Evolutionary conservation across 1,140 invertebrate genomes (phyloP), one percentile per base, ranked within the genome.

Genomic region (Listronotus oregonensis): DNA sequence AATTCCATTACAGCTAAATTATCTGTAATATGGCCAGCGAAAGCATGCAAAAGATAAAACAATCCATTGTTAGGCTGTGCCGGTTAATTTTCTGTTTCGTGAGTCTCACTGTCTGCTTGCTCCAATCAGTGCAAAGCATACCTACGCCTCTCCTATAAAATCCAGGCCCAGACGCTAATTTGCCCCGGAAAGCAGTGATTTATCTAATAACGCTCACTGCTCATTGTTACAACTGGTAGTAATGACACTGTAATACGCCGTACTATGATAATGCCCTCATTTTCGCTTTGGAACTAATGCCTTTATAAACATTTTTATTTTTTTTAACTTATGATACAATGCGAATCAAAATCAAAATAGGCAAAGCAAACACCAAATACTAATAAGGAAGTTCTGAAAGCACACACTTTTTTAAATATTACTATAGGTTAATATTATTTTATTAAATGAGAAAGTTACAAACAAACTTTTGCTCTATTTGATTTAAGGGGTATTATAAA

Each of bases 171-270:
- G 64, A 71, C 65, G 66, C 56, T 74, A 74, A 74, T 74, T 74
- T 56, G 60, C 55, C 65, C 71, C 73, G 73, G 72, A 75, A 75
- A 69, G 66, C 73, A 71, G 71, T 75, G 73, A 75, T 75, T 75
- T 74, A 74, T 71, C 66, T 71, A 72, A 74, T 72, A 71, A 72
- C 56, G 68, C 49, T 69, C 64, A 61, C 52, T 59, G 67, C 63
- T 69, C 67, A 71, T 73, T 75, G 71, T 73, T 71, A 66, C 71
- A 74, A 73, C 68, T 73, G 70, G 69, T 66, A 43, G 66, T 67
- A 67, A 73, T 70, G 66, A 66, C 66, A 66, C 46, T 44, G 37
- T 52, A 61, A 51, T 51, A 14, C 47, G n/a, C 47, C 59, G 59
- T 61, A 37, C 59, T 15, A 61, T 61, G 49, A 6, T 61, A 61